Percentiles rank a stretch among this genome's conserved stretches.
Evolutionary conservation across 2,888 invertebrate species (phyloP).

Genomic region (Andrena camellia): DNA sequence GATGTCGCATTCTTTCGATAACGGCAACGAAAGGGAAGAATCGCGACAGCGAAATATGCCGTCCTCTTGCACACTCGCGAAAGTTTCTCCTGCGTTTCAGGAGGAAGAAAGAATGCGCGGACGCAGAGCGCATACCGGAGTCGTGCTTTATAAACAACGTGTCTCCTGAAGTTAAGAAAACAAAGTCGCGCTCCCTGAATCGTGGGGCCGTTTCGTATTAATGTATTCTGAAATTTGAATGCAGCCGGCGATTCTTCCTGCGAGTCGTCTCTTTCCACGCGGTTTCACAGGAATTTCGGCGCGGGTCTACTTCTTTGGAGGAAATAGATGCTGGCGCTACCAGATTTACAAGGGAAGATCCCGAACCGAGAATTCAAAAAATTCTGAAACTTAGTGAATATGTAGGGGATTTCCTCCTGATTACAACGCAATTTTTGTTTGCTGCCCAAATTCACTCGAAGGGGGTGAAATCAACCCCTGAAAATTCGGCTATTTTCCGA

Average conservation of each 20-base stretch:
- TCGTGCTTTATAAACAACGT: conserved; percentile 14
- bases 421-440: too few species aligned
- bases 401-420: too few species aligned
- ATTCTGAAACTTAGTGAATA: too few species aligned
- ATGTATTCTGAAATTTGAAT: conserved; percentile 45
- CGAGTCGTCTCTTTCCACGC: background rate
- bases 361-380: too few species aligned
- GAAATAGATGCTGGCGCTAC: too few species aligned
- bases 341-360: too few species aligned
- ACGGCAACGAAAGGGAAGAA: conserved; percentile 1
- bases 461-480: too few species aligned
- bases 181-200: background rate
- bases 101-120: conserved; percentile 4
- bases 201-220: conserved; percentile 30
- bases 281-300: background rate
- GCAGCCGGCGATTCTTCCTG: conserved; percentile 12
- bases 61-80: conserved; percentile 31
- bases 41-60: conserved; percentile 26
- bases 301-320: background rate
- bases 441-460: too few species aligned
- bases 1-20: conserved; percentile 33
- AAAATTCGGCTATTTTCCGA: too few species aligned
- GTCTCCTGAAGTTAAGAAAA: background rate
- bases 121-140: conserved; percentile 27
- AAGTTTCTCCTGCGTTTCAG: background rate